A percentile compares a stretch with the other conserved stretches of the same genome.
Conservation (phyloP, 1,140 invertebrate genomes). For the Ostrea edulis region DNA sequence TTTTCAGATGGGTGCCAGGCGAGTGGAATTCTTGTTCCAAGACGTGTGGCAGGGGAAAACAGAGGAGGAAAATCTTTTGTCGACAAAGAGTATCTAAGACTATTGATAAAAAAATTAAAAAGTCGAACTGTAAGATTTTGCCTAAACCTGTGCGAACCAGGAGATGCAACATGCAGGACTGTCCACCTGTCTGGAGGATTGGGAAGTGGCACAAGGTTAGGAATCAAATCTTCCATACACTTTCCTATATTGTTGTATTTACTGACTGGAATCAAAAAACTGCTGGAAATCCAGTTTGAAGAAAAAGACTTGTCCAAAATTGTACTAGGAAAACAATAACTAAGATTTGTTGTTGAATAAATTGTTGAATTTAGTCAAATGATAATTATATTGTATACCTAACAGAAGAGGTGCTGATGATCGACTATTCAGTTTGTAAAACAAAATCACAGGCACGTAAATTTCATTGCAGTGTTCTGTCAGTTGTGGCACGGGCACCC, state of each 20-base stretch:
- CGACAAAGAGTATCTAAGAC: constrained; percentile 69
- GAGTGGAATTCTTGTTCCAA: constrained; percentile 70
- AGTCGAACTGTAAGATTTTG: constrained; percentile 75
- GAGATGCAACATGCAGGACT: constrained; percentile 84
- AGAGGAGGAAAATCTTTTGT: constrained; percentile 69
- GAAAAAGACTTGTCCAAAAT: no score
- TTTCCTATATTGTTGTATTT: neutral
- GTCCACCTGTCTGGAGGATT: constrained; percentile 84
- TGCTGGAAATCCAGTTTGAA: no score
- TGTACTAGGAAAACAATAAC: no score
- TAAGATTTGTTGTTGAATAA: no score
- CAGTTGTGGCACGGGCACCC: constrained; percentile 85
- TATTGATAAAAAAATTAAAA: constrained; percentile 65
- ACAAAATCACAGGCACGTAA: neutral
- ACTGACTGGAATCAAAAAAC: no score
- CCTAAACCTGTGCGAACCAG: constrained; percentile 80
- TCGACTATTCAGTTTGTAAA: neutral
- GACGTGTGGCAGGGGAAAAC: constrained; percentile 72
- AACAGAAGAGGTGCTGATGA: no score
- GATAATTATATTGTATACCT: no score
- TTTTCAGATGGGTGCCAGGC: constrained; percentile 69
- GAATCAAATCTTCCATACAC: neutral
- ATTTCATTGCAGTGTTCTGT: constrained; percentile 84
- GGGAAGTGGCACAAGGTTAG: constrained; percentile 70
- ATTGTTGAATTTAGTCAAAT: no score